phyloP scores from a whole-genome alignment of 2,797 vertebrate species.

The Myotis vivesi region DNA sequence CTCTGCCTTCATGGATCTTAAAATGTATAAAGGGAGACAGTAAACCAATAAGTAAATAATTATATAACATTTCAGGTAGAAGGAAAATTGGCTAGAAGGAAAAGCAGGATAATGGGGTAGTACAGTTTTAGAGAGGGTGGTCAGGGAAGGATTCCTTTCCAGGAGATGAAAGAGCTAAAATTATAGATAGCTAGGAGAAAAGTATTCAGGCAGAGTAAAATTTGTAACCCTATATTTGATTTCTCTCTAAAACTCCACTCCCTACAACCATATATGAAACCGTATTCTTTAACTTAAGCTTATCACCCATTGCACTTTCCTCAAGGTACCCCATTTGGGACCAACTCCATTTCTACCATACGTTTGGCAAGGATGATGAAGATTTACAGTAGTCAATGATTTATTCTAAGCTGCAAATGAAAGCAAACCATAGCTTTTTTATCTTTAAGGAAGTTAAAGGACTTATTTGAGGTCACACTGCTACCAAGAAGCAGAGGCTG shows the following conservation, averaged over 20 bases:
- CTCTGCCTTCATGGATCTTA: neutral
- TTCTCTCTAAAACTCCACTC: neutral
- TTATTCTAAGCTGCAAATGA: conserved; percentile 8
- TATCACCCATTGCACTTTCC: neutral
- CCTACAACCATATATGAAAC: neutral
- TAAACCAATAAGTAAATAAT: conserved; percentile 30
- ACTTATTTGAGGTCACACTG: neutral
- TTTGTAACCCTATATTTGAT: conserved; percentile 4
- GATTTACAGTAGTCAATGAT: conserved; percentile 33
- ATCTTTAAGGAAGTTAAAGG: neutral
- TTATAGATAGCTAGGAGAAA: conserved; percentile 30
- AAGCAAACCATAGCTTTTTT: conserved; percentile 27
- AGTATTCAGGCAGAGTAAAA: neutral
- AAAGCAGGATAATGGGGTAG: neutral
- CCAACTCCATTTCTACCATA: neutral
- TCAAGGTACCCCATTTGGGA: neutral
- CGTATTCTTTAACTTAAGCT: conserved; percentile 26
- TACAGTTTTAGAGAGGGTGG: neutral
- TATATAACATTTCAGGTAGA: neutral
- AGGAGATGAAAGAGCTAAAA: conserved; percentile 28
- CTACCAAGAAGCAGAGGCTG: conserved; percentile 15
- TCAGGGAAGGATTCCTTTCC: conserved; percentile 23
- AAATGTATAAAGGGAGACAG: conserved; percentile 32
- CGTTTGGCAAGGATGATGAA: conserved; percentile 10
- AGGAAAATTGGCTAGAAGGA: neutral